phyloP scores from a whole-genome alignment of 92 coral and sea anemone species.

The Parazoanthus darwini region DNA sequence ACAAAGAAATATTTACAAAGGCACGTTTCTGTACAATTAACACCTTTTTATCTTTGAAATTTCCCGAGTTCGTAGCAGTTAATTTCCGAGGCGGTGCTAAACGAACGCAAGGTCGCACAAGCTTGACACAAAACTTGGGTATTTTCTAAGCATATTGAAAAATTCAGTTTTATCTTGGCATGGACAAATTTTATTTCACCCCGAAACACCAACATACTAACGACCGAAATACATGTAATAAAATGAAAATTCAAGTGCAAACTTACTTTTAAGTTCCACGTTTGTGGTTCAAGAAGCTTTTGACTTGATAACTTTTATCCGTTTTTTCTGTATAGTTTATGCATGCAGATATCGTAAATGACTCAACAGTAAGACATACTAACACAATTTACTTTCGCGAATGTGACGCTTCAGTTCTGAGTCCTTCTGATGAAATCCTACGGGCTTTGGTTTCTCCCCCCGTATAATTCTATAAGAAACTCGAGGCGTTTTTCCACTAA shows the following conservation, averaged over 20 bases:
- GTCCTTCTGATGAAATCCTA: background rate
- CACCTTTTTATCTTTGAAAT: slow-evolving; percentile 27
- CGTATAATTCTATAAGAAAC: background rate
- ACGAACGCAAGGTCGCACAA: slow-evolving; percentile 3
- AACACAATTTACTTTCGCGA: background rate
- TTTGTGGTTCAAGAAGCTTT: slow-evolving; percentile 15
- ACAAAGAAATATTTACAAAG: slow-evolving; percentile 6
- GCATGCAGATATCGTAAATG: background rate
- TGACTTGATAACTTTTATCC: slow-evolving; percentile 40
- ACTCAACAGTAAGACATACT: background rate
- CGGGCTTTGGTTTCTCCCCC: background rate
- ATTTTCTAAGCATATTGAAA: background rate
- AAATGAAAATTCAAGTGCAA: background rate
- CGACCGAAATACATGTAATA: background rate
- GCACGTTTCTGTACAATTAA: slow-evolving; percentile 44
- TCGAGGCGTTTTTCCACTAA: background rate
- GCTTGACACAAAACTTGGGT: background rate
- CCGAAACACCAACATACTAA: background rate
- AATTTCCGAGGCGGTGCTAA: slow-evolving; percentile 42
- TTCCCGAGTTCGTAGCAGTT: slow-evolving; percentile 31
- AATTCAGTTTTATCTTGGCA: background rate
- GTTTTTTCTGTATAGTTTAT: background rate
- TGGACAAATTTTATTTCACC: background rate
- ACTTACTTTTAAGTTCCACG: background rate
- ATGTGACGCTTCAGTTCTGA: background rate